These are phyloP conservation scores for Geophilus truncorum DNA, from an alignment of 2,888 invertebrate species.

Conservation along the genomic window DNA sequence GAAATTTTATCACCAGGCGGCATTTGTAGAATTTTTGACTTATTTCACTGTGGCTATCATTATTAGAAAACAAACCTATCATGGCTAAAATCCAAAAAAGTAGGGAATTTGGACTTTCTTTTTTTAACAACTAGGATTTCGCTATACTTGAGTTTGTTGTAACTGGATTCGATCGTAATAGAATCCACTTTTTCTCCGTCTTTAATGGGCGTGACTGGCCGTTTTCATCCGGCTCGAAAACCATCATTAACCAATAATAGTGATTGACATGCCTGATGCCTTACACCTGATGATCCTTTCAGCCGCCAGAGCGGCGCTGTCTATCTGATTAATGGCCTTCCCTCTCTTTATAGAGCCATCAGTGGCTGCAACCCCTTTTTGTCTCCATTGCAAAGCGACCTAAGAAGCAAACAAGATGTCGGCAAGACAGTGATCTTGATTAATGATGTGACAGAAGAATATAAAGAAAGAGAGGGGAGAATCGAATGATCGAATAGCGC, in stretches of 20 bases:
- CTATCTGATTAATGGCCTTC: not conserved
- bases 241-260: conserved; percentile 13
- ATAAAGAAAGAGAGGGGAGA: not conserved
- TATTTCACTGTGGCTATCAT: too few relatives aligned
- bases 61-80: too few relatives aligned
- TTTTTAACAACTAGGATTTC: too few relatives aligned
- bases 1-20: too few relatives aligned
- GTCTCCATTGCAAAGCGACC: not conserved
- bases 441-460: not conserved
- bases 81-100: too few relatives aligned
- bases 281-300: not conserved
- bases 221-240: not conserved
- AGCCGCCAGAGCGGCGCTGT: conserved; percentile 2
- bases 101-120: too few relatives aligned
- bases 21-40: too few relatives aligned
- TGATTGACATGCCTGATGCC: not conserved
- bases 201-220: conserved; percentile 15
- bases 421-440: not conserved
- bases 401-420: conserved; percentile 6
- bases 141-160: too few relatives aligned
- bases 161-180: not conserved
- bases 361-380: not conserved
- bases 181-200: not conserved
- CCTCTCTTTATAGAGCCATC: conserved; percentile 9
- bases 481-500: not conserved